Conservation (phyloP, 2,888 invertebrate genomes). For the Physocephala rufipes region DNA sequence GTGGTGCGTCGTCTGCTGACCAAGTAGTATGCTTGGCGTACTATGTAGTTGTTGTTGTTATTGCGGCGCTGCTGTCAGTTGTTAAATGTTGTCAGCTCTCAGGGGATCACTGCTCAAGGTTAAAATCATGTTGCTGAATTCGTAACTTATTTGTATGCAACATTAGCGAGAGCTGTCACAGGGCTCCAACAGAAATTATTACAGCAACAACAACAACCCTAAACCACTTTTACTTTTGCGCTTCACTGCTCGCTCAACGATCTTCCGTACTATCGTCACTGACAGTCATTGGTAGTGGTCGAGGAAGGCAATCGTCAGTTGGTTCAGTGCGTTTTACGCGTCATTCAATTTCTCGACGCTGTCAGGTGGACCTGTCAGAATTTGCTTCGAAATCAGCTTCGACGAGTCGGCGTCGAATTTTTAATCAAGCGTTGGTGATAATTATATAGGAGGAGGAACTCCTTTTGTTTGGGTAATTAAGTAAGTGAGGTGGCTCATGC, state of each 20-base stretch:
- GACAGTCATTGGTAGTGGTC: too few relatives aligned
- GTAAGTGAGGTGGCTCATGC: constrained; percentile 27
- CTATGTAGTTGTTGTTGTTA: background rate
- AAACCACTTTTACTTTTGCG: background rate
- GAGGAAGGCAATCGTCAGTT: too few relatives aligned
- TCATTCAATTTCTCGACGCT: background rate
- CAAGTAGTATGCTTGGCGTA: background rate
- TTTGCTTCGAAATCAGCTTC: constrained; percentile 34
- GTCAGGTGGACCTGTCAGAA: constrained; percentile 36
- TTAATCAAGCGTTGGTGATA: constrained; percentile 38
- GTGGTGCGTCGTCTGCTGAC: constrained; percentile 1
- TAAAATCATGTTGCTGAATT: constrained; percentile 39
- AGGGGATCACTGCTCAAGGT: constrained; percentile 36
- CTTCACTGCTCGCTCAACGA: background rate
- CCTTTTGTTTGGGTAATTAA: constrained; percentile 33
- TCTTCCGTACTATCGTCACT: background rate
- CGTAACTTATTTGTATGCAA: constrained; percentile 41
- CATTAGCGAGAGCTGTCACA: constrained; percentile 26
- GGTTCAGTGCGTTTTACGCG: constrained; percentile 8
- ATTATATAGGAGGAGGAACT: constrained; percentile 34
- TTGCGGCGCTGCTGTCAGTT: constrained; percentile 5
- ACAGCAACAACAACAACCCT: too few relatives aligned
- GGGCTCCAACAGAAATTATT: background rate
- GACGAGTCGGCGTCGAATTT: constrained; percentile 38
- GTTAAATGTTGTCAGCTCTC: constrained; percentile 14